phyloP scores from a whole-genome alignment of 2,797 vertebrate genomes.

The Limnodromus scolopaceus region DNA sequence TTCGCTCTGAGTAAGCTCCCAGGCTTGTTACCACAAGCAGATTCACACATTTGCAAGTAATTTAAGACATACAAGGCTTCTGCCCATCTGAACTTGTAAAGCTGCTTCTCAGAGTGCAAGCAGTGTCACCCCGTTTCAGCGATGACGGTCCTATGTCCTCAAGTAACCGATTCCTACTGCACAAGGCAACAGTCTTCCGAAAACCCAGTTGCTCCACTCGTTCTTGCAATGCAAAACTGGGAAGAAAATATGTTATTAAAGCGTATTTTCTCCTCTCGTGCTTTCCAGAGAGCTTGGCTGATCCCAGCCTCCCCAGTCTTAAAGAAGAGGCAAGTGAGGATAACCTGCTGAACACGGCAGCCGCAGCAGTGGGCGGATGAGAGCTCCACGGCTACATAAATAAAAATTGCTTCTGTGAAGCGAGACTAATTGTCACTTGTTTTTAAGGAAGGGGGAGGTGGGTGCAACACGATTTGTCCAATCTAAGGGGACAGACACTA shows the following conservation, averaged over 20 bases:
- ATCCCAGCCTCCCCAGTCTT: background rate
- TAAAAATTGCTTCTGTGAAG: background rate
- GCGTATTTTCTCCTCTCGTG: accelerated
- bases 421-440: background rate
- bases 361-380: background rate
- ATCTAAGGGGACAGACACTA: background rate
- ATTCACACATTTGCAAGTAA: background rate
- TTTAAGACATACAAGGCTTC: background rate
- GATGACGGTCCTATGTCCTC: accelerated
- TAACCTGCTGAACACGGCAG: background rate
- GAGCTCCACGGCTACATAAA: background rate
- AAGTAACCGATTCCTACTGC: background rate
- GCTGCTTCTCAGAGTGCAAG: background rate
- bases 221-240: background rate
- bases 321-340: background rate
- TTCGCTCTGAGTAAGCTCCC: background rate
- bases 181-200: accelerated
- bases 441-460: background rate
- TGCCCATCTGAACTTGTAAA: background rate
- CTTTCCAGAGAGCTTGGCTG: background rate
- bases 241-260: background rate
- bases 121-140: accelerated
- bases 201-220: background rate
- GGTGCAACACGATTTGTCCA: background rate
- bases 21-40: constrained; percentile 16